These are phyloP conservation scores for Andrena minutula DNA, from an alignment of 2,888 invertebrate species.

Conservation along the genomic window DNA sequence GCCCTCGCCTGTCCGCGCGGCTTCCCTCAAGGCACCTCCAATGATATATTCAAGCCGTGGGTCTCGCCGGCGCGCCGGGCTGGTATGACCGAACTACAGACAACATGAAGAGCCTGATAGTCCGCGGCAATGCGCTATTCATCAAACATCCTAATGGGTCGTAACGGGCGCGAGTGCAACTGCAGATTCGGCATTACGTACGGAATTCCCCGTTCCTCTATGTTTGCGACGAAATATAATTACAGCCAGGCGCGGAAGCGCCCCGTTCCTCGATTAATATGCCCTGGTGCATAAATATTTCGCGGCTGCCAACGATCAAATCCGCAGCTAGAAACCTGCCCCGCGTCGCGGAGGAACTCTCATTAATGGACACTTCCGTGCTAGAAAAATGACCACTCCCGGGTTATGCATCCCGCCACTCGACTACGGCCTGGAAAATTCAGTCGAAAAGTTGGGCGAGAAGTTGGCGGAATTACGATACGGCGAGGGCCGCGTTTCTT, in stretches of 20 bases:
- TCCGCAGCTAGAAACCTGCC: background rate
- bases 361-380: background rate
- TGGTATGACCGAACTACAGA: constrained; percentile 45
- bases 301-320: background rate
- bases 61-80: constrained; percentile 2
- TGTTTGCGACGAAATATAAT: constrained; percentile 57
- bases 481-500: background rate
- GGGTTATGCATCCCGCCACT: background rate
- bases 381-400: background rate
- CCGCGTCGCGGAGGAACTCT: background rate
- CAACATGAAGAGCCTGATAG: constrained; percentile 64
- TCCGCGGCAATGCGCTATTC: constrained; percentile 67
- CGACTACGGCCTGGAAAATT: background rate
- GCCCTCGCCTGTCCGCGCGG: constrained; percentile 25
- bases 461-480: background rate
- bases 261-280: constrained; percentile 18
- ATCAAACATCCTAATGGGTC: constrained; percentile 72
- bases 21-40: constrained; percentile 41
- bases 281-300: constrained; percentile 20
- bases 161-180: constrained; percentile 63
- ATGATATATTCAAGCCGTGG: constrained; percentile 47
- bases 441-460: constrained; percentile 1
- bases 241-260: constrained; percentile 30
- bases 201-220: constrained; percentile 38
- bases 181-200: constrained; percentile 55